Evolutionary conservation across 1,140 invertebrate genomes (phyloP), one percentile per base, ranked within the genome.

Genomic region (Drosophila truncata): DNA sequence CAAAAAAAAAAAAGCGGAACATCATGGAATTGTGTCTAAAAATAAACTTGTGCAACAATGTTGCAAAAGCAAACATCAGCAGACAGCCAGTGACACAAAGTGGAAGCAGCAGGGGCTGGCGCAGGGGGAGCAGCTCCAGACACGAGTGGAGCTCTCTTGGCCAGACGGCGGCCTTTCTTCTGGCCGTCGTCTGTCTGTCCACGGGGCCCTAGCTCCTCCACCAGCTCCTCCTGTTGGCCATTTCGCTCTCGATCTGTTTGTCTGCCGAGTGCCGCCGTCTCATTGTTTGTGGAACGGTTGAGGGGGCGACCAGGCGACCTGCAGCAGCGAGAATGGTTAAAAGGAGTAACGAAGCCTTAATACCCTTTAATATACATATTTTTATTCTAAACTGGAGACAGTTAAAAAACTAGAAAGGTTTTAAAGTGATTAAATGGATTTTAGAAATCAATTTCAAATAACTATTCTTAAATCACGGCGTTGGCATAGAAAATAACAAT

Each of bases 41-140:
- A 87, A 88, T 84, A 87, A 88, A 85, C 82, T 74, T 85, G 59
- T 78, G 80, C 84, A 88, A 87, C 84, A 88, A 88, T 84, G 77
- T 87, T 88, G 84, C 84, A 71, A 88, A 88, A 84, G 61, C 84
- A 87, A 86, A 86, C 83, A 86, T 88, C 81, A 83, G 82, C 69
- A 79, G 77, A 71, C 83, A 86, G 60, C 44, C 79, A 79, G 76
- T 64, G 60, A 82, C 62, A 75, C 44, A 78, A 47, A 73, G 71
- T 76, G 60, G 66, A 41, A 44, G 46, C 29, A 52, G 41, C 20
- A 16, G 70, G 50, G 37, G 27, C 23, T 14, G 54, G 31, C 18
- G 37, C 9, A n/a, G 20, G 31, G 44, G 35, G 23, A 37, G 49
- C n/a, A 42, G 47, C 20, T 33, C 42, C 57, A 66, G 58, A 75